Evolutionary conservation across 2,113 vertebrate genomes (phyloP).

Genomic region (Mus pahari): DNA sequence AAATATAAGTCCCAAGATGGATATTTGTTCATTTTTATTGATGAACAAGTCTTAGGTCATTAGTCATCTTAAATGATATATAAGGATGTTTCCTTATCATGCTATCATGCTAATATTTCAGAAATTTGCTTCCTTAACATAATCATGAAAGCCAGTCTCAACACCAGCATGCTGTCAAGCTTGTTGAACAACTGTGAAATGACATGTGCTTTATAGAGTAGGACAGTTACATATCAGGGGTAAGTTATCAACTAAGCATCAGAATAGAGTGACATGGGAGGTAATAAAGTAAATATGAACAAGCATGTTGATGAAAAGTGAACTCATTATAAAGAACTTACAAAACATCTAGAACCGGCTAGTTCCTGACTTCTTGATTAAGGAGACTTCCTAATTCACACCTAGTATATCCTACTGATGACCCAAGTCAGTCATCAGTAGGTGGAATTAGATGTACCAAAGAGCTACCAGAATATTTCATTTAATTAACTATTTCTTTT

Average conservation of each 20-base stretch:
- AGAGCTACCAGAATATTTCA: neutral
- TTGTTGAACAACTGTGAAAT: constrained; percentile 46
- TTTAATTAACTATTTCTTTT: neutral
- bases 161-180: constrained; percentile 42
- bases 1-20: neutral
- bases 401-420: constrained; percentile 44
- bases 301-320: neutral
- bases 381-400: constrained; percentile 62
- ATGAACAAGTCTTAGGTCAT: constrained; percentile 28
- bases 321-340: constrained; percentile 43
- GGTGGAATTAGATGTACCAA: neutral
- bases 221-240: constrained; percentile 43
- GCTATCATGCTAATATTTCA: constrained; percentile 57
- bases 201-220: neutral
- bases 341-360: constrained; percentile 55
- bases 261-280: constrained; percentile 46
- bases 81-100: constrained; percentile 57
- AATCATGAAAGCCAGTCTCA: constrained; percentile 66
- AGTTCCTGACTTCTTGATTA: constrained; percentile 50
- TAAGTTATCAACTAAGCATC: constrained; percentile 57
- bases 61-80: neutral
- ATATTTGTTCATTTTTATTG: neutral
- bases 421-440: neutral
- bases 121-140: constrained; percentile 39
- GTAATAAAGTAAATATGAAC: constrained; percentile 46